Evolutionary conservation across 1,140 invertebrate species (phyloP).

Genomic region (roundworm (Caenorhabditis elegans)): WBcel235 BX284605.5:6224001-6224500

Average conservation of each 20-base stretch:
- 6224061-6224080: conserved; percentile 31
- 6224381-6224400: too few relatives aligned
- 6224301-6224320: background rate
- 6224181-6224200: background rate
- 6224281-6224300: background rate
- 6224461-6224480: background rate
- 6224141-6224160: conserved; percentile 4
- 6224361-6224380: too few relatives aligned
- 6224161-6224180: background rate
- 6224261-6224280: conserved; percentile 15
- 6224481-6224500: conserved; percentile 27
- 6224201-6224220: conserved; percentile 1
- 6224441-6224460: background rate
- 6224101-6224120: conserved; percentile 17
- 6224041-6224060: conserved; percentile 32
- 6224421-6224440: background rate
- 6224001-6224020: background rate
- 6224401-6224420: background rate
- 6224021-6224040: conserved; percentile 18
- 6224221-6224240: background rate
- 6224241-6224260: conserved; percentile 11
- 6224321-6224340: background rate
- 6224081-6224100: conserved; percentile 24
- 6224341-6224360: too few relatives aligned
- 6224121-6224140: conserved; percentile 18